phyloP scores from a whole-genome alignment of 2,888 invertebrate species.

The Lithodes maja region DNA sequence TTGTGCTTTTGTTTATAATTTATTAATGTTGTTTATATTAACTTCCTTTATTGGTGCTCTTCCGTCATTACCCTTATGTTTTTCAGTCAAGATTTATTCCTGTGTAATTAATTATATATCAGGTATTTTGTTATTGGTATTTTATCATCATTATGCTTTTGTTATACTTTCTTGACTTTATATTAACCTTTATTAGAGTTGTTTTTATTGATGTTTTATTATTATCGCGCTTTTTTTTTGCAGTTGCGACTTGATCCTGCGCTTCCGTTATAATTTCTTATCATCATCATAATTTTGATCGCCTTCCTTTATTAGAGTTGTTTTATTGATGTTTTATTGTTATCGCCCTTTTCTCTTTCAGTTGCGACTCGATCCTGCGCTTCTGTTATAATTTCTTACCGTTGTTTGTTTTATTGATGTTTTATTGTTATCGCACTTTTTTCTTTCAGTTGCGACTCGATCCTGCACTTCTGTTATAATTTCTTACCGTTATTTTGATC shows the following conservation, averaged over 20 bases:
- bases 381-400: neutral
- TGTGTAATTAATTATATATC: too few relatives aligned
- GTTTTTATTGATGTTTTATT: too few relatives aligned
- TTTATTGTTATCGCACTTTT: neutral
- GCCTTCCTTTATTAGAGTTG: neutral
- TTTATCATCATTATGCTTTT: neutral
- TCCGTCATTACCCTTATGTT: too few relatives aligned
- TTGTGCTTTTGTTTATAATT: too few relatives aligned
- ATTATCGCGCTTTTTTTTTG: neutral
- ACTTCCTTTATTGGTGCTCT: neutral
- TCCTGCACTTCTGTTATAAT: neutral
- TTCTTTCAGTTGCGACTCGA: neutral
- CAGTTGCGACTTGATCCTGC: neutral
- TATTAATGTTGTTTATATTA: neutral
- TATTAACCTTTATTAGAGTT: neutral
- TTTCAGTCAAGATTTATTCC: too few relatives aligned
- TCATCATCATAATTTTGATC: neutral
- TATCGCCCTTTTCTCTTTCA: neutral
- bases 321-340: too few relatives aligned
- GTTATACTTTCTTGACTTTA: neutral
- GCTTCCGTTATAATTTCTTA: neutral
- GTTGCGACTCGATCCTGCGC: neutral
- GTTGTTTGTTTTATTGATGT: neutral
- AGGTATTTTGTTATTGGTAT: too few relatives aligned
- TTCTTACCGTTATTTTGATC: neutral